Percentiles rank a stretch among this genome's conserved stretches.
Evolutionary conservation across 2,797 vertebrate genomes (phyloP).

Genomic region (Aphelocoma californica): DNA sequence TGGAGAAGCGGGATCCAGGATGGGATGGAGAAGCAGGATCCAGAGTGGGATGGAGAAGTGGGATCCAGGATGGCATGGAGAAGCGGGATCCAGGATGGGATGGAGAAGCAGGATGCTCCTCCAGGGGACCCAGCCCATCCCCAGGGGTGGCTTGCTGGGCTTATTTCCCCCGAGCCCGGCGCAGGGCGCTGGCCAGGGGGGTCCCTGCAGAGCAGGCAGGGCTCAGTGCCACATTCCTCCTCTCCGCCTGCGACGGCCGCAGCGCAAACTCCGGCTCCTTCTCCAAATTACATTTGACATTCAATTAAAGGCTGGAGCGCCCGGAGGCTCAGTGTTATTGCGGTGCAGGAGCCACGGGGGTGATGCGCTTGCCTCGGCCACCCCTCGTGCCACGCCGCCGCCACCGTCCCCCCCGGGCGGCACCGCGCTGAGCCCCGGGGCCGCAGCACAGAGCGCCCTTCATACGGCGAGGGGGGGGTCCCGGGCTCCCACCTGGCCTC

Average conservation of each 20-base stretch:
- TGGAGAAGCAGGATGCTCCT: background rate
- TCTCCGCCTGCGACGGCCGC: background rate
- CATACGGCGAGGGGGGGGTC: background rate
- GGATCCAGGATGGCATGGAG: too few species aligned
- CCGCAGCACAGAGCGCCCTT: constrained; percentile 26
- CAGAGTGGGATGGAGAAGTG: background rate
- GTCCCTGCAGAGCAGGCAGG: background rate
- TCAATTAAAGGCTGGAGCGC: constrained; percentile 55
- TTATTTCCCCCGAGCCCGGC: fast-evolving
- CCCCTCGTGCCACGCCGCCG: background rate
- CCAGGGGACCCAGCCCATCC: background rate
- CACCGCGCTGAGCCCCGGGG: background rate
- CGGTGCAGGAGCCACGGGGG: background rate
- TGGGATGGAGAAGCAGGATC: fast-evolving
- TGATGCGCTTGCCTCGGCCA: background rate
- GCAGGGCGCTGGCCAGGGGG: background rate
- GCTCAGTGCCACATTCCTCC: background rate
- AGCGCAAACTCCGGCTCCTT: constrained; percentile 4
- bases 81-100: fast-evolving
- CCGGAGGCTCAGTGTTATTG: constrained; percentile 15
- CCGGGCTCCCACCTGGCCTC: constrained; percentile 5
- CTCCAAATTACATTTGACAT: constrained; percentile 69
- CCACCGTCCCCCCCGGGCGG: background rate
- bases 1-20: fast-evolving
- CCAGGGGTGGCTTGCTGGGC: fast-evolving